phyloP scores from a whole-genome alignment of 2,888 invertebrate species.

The Pocota personata region DNA sequence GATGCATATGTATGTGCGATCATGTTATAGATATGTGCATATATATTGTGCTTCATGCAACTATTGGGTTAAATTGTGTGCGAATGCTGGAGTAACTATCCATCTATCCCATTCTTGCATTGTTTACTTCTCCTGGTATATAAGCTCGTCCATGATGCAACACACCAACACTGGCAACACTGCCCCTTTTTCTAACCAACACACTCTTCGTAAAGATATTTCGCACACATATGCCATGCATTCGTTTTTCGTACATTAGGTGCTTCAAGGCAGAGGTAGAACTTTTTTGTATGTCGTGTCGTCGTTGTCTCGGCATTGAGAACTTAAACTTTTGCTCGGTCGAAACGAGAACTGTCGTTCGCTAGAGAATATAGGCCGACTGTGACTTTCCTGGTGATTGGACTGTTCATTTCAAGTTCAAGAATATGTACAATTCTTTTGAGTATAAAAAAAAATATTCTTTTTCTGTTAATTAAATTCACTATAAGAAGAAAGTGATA shows the following conservation, averaged over 20 bases:
- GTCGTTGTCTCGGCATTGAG: slow-evolving; percentile 62
- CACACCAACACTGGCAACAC: slow-evolving; percentile 21
- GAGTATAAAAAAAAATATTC: not conserved
- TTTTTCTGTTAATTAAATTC: slow-evolving; percentile 13
- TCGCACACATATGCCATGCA: slow-evolving; percentile 17
- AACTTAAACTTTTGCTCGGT: slow-evolving; percentile 67
- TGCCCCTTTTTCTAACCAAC: slow-evolving; percentile 44
- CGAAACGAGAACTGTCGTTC: slow-evolving; percentile 53
- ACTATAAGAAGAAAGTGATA: slow-evolving; percentile 46
- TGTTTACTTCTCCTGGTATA: slow-evolving; percentile 40
- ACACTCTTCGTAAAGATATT: not conserved
- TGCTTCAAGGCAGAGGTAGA: slow-evolving; percentile 31
- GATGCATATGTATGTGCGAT: slow-evolving; percentile 19
- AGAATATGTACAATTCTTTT: slow-evolving; percentile 58
- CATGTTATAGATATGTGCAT: not conserved
- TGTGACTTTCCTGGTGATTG: slow-evolving; percentile 70
- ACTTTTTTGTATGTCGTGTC: slow-evolving; percentile 51
- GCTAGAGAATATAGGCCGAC: slow-evolving; percentile 69
- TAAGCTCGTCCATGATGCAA: slow-evolving; percentile 61
- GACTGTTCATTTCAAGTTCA: slow-evolving; percentile 71
- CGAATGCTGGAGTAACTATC: slow-evolving; percentile 3
- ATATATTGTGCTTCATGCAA: slow-evolving; percentile 20
- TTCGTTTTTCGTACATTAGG: slow-evolving; percentile 3
- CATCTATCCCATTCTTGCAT: slow-evolving; percentile 32
- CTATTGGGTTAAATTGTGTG: slow-evolving; percentile 2